Conservation (phyloP, 1,140 invertebrate genomes). For the Geopemphigus sp. region DNA sequence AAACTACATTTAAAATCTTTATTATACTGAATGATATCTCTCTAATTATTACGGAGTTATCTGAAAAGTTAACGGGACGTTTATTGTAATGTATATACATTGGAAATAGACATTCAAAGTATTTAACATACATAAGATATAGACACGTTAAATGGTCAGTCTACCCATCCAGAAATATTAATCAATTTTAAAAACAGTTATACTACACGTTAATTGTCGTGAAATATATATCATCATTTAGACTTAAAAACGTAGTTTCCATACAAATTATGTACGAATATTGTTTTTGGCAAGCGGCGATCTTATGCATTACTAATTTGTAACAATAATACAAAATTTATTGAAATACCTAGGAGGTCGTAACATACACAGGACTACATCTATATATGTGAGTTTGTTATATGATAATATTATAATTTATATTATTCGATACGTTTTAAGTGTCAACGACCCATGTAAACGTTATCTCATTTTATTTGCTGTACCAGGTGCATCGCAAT, state of each 20-base stretch:
- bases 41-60: neutral
- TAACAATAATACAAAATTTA: neutral
- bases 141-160: neutral
- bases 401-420: neutral
- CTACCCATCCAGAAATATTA: neutral
- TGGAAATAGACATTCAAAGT: neutral
- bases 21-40: neutral
- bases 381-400: too few species aligned
- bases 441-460: conserved; percentile 21
- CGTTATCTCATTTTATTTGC: conserved; percentile 21
- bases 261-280: neutral
- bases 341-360: neutral
- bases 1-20: too few species aligned
- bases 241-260: neutral
- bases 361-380: neutral
- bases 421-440: neutral
- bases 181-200: neutral
- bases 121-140: neutral
- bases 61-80: neutral
- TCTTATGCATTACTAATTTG: neutral
- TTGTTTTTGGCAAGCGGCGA: conserved; percentile 8
- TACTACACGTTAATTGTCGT: neutral
- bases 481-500: conserved; percentile 7
- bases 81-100: neutral
- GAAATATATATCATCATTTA: neutral